These are phyloP conservation scores for Chironomus tepperi DNA, from an alignment of 1,140 invertebrate species.

Conservation along the genomic window DNA sequence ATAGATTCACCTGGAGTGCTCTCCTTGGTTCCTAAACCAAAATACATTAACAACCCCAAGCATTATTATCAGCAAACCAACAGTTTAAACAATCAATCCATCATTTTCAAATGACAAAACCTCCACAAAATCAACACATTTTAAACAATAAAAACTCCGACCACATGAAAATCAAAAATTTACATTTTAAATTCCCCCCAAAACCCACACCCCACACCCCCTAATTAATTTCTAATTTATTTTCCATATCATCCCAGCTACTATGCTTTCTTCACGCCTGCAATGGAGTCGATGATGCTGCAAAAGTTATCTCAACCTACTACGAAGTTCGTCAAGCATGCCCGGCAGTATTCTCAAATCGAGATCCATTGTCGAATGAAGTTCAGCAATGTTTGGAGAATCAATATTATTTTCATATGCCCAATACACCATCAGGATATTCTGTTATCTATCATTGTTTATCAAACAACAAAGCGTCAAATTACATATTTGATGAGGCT, in stretches of 20 bases:
- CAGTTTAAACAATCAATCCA: too few relatives aligned
- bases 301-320: conserved; percentile 49
- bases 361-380: conserved; percentile 36
- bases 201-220: too few relatives aligned
- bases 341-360: conserved; percentile 50
- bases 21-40: not conserved
- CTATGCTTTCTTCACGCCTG: conserved; percentile 52
- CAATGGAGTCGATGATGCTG: conserved; percentile 45
- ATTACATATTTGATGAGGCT: conserved; percentile 27
- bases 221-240: too few relatives aligned
- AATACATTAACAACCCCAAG: not conserved
- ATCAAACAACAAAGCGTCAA: conserved; percentile 25
- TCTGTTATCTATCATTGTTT: conserved; percentile 26
- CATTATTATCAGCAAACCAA: too few relatives aligned
- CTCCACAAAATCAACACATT: too few relatives aligned
- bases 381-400: conserved; percentile 30
- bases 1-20: too few relatives aligned
- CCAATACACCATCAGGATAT: conserved; percentile 19
- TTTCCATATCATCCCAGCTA: conserved; percentile 34
- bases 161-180: too few relatives aligned
- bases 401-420: conserved; percentile 25
- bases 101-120: too few relatives aligned
- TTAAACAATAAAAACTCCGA: too few relatives aligned
- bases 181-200: too few relatives aligned
- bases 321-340: conserved; percentile 45